Evolutionary conservation across 1,140 invertebrate species (phyloP).

Genomic region (Diplogasteroides magnus): DNA sequence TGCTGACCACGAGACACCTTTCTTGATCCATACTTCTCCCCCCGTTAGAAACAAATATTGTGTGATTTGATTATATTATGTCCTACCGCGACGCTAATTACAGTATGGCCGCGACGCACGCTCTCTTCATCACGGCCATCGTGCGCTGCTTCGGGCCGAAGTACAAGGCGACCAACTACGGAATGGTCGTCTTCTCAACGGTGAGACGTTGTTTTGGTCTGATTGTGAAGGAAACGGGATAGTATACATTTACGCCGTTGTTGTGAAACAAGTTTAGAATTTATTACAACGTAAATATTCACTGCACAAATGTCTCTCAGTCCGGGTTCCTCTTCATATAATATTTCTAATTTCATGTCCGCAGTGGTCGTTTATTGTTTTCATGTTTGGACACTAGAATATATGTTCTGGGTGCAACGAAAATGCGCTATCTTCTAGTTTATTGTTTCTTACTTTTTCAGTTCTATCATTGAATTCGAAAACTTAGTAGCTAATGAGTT

Average conservation of each 20-base stretch:
- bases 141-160: constrained; percentile 48
- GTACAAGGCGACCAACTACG: constrained; percentile 50
- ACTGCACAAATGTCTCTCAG: not conserved
- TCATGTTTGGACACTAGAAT: no score
- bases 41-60: not conserved
- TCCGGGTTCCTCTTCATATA: no score
- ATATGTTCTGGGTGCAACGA: not conserved
- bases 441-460: not conserved
- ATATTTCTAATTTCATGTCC: constrained; percentile 1
- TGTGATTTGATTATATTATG: no score
- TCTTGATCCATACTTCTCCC: not conserved
- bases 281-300: no score
- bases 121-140: constrained; percentile 49
- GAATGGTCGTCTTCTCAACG: constrained; percentile 51
- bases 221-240: no score
- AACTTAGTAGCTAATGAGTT: no score
- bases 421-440: not conserved
- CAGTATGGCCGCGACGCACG: constrained; percentile 53
- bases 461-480: no score
- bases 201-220: no score
- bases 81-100: constrained; percentile 44
- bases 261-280: no score
- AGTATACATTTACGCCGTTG: no score
- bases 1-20: no score
- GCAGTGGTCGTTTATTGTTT: no score